A percentile compares a stretch with the other conserved stretches of the same genome.
phyloP scores from a whole-genome alignment of 2,113 vertebrate species.

The Coregonus clupeaformis region DNA sequence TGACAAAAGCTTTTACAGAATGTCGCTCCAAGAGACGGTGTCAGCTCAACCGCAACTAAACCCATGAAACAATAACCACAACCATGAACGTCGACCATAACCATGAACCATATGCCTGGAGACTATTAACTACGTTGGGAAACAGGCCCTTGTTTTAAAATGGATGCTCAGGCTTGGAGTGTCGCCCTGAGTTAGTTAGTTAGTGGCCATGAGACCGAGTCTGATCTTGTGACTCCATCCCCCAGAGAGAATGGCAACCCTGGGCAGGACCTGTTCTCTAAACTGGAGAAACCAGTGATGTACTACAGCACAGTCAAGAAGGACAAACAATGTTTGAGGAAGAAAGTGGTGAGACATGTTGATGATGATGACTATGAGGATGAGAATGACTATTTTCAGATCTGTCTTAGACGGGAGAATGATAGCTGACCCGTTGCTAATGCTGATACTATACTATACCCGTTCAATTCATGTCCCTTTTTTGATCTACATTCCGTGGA shows the following conservation, averaged over 20 bases:
- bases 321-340: no score
- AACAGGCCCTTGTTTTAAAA: constrained; percentile 67
- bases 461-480: neutral
- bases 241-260: no score
- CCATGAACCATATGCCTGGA: constrained; percentile 50
- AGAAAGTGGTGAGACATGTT: no score
- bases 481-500: no score
- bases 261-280: no score
- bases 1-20: constrained; percentile 7
- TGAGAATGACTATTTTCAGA: constrained; percentile 54
- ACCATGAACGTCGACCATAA: constrained; percentile 53
- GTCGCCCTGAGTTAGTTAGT: no score
- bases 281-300: no score
- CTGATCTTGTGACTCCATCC: no score
- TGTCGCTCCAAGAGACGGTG: constrained; percentile 36
- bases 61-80: constrained; percentile 60
- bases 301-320: no score
- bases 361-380: no score
- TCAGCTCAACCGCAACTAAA: constrained; percentile 60
- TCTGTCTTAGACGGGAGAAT: neutral
- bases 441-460: neutral
- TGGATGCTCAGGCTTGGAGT: no score
- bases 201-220: no score
- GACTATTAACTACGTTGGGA: constrained; percentile 61
- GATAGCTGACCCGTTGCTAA: neutral